These are phyloP conservation scores for Trachops cirrhosus DNA, from an alignment of 2,797 vertebrate species.

Conservation along the genomic window DNA sequence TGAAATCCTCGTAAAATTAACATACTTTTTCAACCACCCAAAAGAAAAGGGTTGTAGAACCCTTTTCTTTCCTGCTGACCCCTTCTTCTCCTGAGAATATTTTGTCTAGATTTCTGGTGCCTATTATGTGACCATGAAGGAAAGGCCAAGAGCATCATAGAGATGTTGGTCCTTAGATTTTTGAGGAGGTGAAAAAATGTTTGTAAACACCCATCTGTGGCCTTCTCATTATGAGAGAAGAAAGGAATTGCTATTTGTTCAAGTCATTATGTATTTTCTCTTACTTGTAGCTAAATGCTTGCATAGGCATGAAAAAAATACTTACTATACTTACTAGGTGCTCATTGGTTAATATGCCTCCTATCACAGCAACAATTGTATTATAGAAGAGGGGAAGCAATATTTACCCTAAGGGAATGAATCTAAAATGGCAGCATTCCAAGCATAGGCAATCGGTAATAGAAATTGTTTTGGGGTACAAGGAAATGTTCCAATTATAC, in stretches of 20 bases:
- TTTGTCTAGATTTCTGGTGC: not conserved
- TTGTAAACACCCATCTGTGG: not conserved
- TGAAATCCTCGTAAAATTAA: not conserved
- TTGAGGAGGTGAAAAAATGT: not conserved
- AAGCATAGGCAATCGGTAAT: not conserved
- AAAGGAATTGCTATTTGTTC: not conserved
- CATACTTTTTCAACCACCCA: no score
- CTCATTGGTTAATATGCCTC: not conserved
- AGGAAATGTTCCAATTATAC: not conserved
- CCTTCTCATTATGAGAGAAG: not conserved
- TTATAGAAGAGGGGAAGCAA: not conserved
- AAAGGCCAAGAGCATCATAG: not conserved
- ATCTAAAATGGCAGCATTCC: not conserved
- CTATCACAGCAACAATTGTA: not conserved
- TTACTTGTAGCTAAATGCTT: not conserved
- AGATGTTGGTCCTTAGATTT: not conserved
- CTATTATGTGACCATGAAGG: not conserved
- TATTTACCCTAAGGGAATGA: not conserved
- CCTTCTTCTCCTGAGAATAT: not conserved
- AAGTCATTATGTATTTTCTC: not conserved
- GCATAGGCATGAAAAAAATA: not conserved
- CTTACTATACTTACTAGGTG: not conserved
- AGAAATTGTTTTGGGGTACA: not conserved
- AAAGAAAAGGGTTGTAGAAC: not conserved
- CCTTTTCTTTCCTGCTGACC: not conserved